phyloP scores from a whole-genome alignment of 2,797 vertebrate species.

The Anabacerthia variegaticeps region DNA sequence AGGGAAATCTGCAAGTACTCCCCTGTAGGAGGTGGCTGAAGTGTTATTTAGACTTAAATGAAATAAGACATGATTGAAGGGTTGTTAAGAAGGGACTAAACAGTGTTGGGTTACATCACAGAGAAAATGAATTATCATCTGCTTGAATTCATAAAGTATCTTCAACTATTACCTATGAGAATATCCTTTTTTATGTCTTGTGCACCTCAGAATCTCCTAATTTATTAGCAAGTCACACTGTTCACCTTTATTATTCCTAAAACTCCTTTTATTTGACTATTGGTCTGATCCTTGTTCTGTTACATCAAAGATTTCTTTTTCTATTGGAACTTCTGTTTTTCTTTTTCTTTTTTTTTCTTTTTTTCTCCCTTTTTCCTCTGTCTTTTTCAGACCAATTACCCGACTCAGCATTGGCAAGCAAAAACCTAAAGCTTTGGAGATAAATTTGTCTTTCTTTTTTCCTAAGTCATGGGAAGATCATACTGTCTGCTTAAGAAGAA shows the following conservation, averaged over 20 bases:
- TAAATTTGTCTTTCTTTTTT: not conserved
- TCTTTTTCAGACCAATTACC: not conserved
- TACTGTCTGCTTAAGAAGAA: not conserved
- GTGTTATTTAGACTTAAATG: slow-evolving; percentile 46
- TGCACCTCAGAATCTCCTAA: not conserved
- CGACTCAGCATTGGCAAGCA: not conserved
- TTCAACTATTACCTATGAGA: not conserved
- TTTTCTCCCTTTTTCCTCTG: not conserved
- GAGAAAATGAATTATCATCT: slow-evolving; percentile 20
- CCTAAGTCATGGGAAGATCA: not conserved
- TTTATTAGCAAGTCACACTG: not conserved
- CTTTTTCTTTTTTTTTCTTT: too few relatives aligned
- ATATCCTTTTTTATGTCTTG: not conserved
- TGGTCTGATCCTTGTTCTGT: not conserved
- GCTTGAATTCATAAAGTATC: not conserved
- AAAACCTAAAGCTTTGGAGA: not conserved
- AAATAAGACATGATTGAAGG: slow-evolving; percentile 47
- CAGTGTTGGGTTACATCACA: slow-evolving; percentile 28
- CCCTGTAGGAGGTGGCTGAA: slow-evolving; percentile 53
- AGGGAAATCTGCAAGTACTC: slow-evolving; percentile 50
- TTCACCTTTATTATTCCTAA: not conserved
- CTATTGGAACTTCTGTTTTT: not conserved
- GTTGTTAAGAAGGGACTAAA: slow-evolving; percentile 50
- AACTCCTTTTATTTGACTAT: not conserved
- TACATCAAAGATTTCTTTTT: not conserved